Conservation (phyloP, 1,140 invertebrate genomes). For the Drosophila mojavensis region DNA sequence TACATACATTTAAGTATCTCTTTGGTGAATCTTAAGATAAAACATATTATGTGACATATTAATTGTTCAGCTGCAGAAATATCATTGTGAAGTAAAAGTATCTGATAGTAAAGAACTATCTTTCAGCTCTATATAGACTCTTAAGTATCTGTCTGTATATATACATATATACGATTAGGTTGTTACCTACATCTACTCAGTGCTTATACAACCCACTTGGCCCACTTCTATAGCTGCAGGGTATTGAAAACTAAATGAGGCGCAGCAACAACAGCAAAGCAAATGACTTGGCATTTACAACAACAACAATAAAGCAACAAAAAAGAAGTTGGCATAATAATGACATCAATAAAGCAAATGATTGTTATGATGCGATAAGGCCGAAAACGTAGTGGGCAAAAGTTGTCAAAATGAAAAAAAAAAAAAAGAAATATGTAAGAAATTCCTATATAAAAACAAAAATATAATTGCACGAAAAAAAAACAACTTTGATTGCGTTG, state of each 20-base stretch:
- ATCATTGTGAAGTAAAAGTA: neutral
- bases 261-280: slow-evolving; percentile 36
- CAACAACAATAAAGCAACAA: slow-evolving; percentile 9
- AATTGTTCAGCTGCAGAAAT: no score
- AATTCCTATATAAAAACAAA: slow-evolving; percentile 27
- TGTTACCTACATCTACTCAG: neutral
- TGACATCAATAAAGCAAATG: slow-evolving; percentile 76
- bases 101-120: neutral
- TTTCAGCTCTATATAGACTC: no score
- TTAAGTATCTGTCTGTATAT: neutral
- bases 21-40: neutral
- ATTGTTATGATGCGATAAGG: slow-evolving; percentile 70
- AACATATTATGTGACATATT: neutral
- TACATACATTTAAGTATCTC: no score
- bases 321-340: slow-evolving; percentile 67
- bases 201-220: neutral
- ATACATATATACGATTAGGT: neutral
- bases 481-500: slow-evolving; percentile 58
- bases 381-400: slow-evolving; percentile 40
- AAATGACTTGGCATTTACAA: slow-evolving; percentile 68
- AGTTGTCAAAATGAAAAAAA: slow-evolving; percentile 13
- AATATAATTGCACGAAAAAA: slow-evolving; percentile 60
- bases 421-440: slow-evolving; percentile 12
- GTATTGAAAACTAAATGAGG: slow-evolving; percentile 59
- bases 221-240: neutral